Percentiles rank a stretch among this genome's conserved stretches.
Conservation (phyloP, 2,113 vertebrate species). For the Hippocampus mohnikei region DNA sequence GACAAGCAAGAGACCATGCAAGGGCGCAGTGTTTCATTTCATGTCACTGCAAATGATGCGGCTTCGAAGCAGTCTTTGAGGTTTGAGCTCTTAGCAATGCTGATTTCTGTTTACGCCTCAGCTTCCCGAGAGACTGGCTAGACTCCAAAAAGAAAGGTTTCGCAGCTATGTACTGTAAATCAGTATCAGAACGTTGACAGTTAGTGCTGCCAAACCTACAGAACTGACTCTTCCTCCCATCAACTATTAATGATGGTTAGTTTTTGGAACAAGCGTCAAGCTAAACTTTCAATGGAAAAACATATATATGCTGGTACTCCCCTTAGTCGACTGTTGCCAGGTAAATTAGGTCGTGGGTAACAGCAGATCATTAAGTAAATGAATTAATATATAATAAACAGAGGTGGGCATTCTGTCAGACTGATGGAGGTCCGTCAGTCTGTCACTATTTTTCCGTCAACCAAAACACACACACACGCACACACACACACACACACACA, state of each 20-base stretch:
- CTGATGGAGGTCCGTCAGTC: too few relatives aligned
- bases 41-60: constrained; percentile 59
- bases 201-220: constrained; percentile 32
- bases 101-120: constrained; percentile 63
- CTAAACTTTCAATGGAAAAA: not conserved
- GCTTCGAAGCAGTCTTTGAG: constrained; percentile 44
- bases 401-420: too few relatives aligned
- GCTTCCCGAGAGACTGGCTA: constrained; percentile 18
- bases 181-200: constrained; percentile 32
- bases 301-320: too few relatives aligned
- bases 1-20: constrained; percentile 40
- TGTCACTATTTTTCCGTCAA: too few relatives aligned
- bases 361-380: too few relatives aligned
- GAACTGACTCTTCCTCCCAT: constrained; percentile 49
- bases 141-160: constrained; percentile 15
- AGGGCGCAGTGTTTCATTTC: constrained; percentile 44
- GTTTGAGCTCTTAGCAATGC: constrained; percentile 49
- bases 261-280: constrained; percentile 51
- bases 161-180: constrained; percentile 27
- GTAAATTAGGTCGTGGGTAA: too few relatives aligned
- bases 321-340: too few relatives aligned
- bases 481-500: too few relatives aligned
- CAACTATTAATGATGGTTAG: constrained; percentile 56
- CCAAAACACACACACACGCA: too few relatives aligned
- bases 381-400: too few relatives aligned